Percentiles rank a stretch among this genome's conserved stretches.
These are phyloP conservation scores for Microcebus griseorufus DNA, from an alignment of 2,113 vertebrate genomes.

Conservation along the genomic window DNA sequence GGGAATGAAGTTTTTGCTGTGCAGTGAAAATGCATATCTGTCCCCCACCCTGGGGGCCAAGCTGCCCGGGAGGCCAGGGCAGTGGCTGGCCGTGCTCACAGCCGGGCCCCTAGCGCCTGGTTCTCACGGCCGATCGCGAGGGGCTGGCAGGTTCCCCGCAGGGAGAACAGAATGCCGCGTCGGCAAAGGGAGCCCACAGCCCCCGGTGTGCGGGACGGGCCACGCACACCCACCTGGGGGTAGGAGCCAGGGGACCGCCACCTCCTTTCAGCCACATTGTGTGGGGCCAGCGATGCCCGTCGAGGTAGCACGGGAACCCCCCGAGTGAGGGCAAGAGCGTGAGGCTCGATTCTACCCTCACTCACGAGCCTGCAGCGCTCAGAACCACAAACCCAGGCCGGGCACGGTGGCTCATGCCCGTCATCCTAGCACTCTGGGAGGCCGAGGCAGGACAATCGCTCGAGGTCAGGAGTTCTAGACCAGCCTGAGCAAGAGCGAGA, in stretches of 20 bases:
- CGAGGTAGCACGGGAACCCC: accelerated
- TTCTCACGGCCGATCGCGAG: accelerated
- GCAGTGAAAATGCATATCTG: accelerated
- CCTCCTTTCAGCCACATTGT: accelerated
- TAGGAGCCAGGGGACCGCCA: accelerated
- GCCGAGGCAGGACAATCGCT: too few relatives aligned
- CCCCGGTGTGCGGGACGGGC: accelerated
- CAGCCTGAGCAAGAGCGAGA: too few relatives aligned
- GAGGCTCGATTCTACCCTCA: accelerated
- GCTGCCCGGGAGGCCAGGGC: neutral
- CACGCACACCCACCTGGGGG: accelerated
- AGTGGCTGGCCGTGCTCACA: accelerated
- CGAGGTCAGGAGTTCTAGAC: too few relatives aligned
- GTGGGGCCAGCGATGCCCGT: accelerated
- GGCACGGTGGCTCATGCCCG: too few relatives aligned
- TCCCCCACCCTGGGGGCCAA: neutral
- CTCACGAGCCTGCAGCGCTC: too few relatives aligned
- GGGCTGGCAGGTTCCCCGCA: accelerated
- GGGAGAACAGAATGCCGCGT: accelerated
- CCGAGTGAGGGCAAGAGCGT: accelerated
- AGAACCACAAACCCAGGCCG: neutral
- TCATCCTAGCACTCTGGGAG: too few relatives aligned
- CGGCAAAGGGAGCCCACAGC: accelerated
- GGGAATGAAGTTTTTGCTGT: neutral
- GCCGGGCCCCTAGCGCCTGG: accelerated